phyloP scores from a whole-genome alignment of 2,888 invertebrate genomes.

The Sisyra terminalis region DNA sequence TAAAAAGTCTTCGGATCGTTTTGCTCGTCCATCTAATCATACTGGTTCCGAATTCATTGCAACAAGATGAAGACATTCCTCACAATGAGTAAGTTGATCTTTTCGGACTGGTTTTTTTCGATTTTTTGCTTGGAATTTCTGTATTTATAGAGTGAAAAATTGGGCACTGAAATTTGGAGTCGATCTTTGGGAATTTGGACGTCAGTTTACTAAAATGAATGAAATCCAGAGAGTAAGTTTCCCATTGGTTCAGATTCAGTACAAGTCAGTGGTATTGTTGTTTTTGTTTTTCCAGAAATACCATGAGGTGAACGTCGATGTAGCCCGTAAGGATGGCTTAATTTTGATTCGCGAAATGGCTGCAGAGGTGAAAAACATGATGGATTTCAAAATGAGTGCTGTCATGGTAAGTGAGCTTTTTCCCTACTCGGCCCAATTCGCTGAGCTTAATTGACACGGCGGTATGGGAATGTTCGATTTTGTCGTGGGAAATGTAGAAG shows the following conservation, averaged over 20 bases:
- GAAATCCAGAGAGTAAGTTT: constrained; percentile 70
- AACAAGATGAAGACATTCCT: constrained; percentile 79
- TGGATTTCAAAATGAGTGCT: constrained; percentile 83
- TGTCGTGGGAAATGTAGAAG: too few species aligned
- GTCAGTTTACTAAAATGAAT: constrained; percentile 75
- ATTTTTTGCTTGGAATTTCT: background rate
- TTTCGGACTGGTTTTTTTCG: background rate
- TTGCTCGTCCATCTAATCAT: constrained; percentile 22
- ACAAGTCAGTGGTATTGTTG: background rate
- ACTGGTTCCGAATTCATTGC: constrained; percentile 35
- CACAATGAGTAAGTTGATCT: constrained; percentile 68
- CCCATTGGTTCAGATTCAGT: background rate
- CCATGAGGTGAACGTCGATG: constrained; percentile 58
- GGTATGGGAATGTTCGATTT: too few species aligned
- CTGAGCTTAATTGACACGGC: too few species aligned
- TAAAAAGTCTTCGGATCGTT: constrained; percentile 10
- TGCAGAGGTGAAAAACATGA: constrained; percentile 80
- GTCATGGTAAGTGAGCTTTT: constrained; percentile 56
- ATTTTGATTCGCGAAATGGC: constrained; percentile 76
- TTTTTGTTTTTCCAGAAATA: constrained; percentile 48
- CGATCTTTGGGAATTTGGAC: constrained; percentile 77
- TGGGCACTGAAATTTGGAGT: constrained; percentile 86
- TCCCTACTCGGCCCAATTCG: too few species aligned
- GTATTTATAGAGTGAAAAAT: constrained; percentile 59
- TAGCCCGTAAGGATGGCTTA: constrained; percentile 69